These are phyloP conservation scores for Nemotelus nigrinus DNA, from an alignment of 2,888 invertebrate genomes.

Conservation along the genomic window DNA sequence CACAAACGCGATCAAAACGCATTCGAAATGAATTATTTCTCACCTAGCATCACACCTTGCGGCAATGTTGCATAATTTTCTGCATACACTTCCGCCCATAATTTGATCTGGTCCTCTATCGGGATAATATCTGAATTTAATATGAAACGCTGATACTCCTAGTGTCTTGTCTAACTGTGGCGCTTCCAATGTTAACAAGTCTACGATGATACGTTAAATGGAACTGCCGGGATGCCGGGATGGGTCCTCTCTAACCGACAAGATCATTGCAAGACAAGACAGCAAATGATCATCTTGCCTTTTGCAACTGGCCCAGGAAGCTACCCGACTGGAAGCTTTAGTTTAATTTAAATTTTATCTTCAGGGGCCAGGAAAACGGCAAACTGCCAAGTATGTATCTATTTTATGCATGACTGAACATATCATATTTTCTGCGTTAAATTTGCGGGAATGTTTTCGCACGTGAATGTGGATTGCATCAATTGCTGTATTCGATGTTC, in stretches of 20 bases:
- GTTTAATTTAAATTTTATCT: constrained; percentile 37
- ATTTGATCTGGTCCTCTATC: constrained; percentile 17
- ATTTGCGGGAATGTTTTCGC: constrained; percentile 26
- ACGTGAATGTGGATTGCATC: background rate
- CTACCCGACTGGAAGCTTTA: background rate
- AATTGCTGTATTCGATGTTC: too few relatives aligned
- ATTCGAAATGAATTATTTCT: constrained; percentile 28
- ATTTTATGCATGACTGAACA: constrained; percentile 30
- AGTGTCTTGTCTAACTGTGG: background rate
- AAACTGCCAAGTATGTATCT: background rate
- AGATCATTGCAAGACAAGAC: too few relatives aligned
- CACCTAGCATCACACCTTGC: constrained; percentile 25
- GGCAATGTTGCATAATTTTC: constrained; percentile 28
- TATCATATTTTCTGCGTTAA: constrained; percentile 27
- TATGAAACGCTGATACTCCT: background rate
- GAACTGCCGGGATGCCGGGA: too few relatives aligned
- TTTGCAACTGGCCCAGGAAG: too few relatives aligned
- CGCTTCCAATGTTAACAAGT: too few relatives aligned
- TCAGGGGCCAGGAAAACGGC: background rate
- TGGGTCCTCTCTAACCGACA: too few relatives aligned
- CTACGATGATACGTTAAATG: too few relatives aligned
- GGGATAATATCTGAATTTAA: background rate
- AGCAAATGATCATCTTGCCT: too few relatives aligned
- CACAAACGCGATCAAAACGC: too few relatives aligned
- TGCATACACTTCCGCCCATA: constrained; percentile 27